Conservation (phyloP, 2,888 invertebrate genomes). For the Cecidostiba fungosa region DNA sequence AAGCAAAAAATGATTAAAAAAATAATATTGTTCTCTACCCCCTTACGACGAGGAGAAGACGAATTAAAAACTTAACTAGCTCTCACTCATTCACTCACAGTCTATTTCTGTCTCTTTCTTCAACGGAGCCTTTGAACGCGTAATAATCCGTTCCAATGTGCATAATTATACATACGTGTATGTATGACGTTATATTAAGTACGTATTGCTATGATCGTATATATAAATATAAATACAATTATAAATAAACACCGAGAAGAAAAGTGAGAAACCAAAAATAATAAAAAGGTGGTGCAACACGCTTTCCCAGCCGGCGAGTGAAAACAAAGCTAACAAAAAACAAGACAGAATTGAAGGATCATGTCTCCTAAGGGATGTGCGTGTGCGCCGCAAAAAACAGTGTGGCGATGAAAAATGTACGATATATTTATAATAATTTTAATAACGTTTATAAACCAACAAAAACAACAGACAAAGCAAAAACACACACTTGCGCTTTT, state of each 20-base stretch:
- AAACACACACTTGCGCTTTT: conserved; percentile 48
- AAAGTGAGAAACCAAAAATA: conserved; percentile 61
- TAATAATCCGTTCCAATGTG: conserved; percentile 78
- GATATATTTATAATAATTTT: conserved; percentile 80
- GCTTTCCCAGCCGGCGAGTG: conserved; percentile 43
- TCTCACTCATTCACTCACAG: conserved; percentile 50
- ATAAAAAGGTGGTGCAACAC: conserved; percentile 40
- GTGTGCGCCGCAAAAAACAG: conserved; percentile 69
- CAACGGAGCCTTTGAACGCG: conserved; percentile 67
- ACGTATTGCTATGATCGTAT: conserved; percentile 72
- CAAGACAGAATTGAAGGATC: conserved; percentile 42
- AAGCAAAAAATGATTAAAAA: conserved; percentile 62
- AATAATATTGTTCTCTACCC: conserved; percentile 52
- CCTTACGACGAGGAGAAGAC: conserved; percentile 42
- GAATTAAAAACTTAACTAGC: conserved; percentile 53
- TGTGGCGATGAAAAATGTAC: conserved; percentile 73
- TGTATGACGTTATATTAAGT: conserved; percentile 78
- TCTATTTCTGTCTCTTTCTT: conserved; percentile 62
- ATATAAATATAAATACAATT: conserved; percentile 67
- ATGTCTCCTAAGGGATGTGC: conserved; percentile 57
- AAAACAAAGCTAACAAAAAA: conserved; percentile 46
- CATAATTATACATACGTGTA: conserved; percentile 67
- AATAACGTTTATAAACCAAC: conserved; percentile 78
- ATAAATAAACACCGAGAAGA: conserved; percentile 63
- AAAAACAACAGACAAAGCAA: conserved; percentile 35